Evolutionary conservation across 2,113 vertebrate species (phyloP).

Genomic region (Sula dactylatra): DNA sequence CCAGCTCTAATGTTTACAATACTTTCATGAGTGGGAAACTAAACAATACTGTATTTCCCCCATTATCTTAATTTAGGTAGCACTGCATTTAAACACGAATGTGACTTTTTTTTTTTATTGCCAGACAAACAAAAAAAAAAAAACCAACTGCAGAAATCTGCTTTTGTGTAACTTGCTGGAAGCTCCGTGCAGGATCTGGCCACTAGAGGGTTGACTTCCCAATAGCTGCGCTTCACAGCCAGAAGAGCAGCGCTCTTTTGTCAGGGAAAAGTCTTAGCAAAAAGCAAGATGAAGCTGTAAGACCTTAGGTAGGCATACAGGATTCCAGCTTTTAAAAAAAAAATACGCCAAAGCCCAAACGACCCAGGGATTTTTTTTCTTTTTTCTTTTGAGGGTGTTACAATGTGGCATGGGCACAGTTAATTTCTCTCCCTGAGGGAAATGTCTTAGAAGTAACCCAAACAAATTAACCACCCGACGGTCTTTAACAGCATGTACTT

Average conservation of each 20-base stretch:
- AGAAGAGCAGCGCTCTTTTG: neutral
- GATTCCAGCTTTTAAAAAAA: neutral
- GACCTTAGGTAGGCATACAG: neutral
- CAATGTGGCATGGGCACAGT: neutral
- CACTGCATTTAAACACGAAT: conserved; percentile 56
- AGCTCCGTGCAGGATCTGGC: neutral
- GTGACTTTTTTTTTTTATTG: neutral
- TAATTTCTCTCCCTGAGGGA: neutral
- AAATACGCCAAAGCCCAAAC: neutral
- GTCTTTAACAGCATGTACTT: neutral
- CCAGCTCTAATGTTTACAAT: conserved; percentile 59
- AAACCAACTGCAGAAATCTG: neutral
- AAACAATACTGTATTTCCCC: conserved; percentile 60
- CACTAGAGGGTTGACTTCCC: conserved; percentile 58
- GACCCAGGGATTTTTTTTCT: neutral
- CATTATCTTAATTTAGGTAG: conserved; percentile 71
- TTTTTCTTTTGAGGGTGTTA: neutral
- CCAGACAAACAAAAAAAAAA: neutral
- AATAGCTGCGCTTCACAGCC: neutral
- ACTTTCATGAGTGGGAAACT: conserved; percentile 59
- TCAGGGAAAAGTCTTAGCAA: neutral
- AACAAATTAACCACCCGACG: neutral
- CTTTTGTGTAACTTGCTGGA: neutral
- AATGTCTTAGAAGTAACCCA: neutral
- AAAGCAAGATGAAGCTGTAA: neutral